Conservation (phyloP, 2,797 vertebrate genomes). For the Sebastes flavidus region DNA sequence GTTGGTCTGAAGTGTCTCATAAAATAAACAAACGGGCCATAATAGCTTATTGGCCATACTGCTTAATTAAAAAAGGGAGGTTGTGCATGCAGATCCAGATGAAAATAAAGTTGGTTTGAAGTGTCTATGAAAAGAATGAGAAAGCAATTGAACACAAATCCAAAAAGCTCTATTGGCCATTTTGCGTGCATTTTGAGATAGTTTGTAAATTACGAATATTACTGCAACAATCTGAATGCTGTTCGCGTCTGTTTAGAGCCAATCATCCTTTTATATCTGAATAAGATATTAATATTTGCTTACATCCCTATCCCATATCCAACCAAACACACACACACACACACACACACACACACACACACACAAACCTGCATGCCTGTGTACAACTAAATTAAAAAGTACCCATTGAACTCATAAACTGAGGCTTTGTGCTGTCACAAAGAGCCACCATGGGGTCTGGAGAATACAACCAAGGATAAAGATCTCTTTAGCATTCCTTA, state of each 20-base stretch:
- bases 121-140: not conserved
- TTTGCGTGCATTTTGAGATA: not conserved
- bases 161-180: not conserved
- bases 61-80: not conserved
- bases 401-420: constrained; percentile 9
- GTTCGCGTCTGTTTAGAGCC: not conserved
- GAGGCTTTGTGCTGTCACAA: constrained; percentile 25
- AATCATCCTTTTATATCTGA: not conserved
- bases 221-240: not conserved
- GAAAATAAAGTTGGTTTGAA: not conserved
- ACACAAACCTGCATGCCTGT: not conserved
- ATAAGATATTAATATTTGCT: not conserved
- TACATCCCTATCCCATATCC: not conserved
- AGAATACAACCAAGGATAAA: constrained; percentile 42
- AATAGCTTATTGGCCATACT: not conserved
- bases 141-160: not conserved
- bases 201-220: not conserved
- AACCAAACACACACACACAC: not conserved
- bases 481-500: constrained; percentile 63
- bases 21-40: not conserved
- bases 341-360: too few species aligned
- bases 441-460: constrained; percentile 38
- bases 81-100: not conserved
- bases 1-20: not conserved
- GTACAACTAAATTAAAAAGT: not conserved